These are phyloP conservation scores for Magallana gigas DNA, from an alignment of 1,140 invertebrate genomes.

Conservation along the genomic window DNA sequence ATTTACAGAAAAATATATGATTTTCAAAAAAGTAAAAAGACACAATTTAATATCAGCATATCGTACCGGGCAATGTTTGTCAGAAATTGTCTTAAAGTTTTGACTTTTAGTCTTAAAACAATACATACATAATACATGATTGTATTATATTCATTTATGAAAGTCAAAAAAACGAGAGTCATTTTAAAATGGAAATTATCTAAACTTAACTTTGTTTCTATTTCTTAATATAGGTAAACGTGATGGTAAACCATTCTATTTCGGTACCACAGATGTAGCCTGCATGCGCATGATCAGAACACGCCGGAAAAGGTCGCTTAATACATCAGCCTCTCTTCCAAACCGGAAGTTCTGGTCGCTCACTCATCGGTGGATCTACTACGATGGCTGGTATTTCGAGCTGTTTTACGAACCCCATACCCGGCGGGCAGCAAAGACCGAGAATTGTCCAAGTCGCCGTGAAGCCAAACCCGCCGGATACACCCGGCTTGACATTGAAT, in stretches of 20 bases:
- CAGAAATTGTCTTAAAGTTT: too few species aligned
- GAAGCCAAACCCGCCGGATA: not conserved
- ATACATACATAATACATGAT: too few species aligned
- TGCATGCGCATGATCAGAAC: not conserved
- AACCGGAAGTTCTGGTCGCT: slow-evolving; percentile 28
- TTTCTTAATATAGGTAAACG: not conserved
- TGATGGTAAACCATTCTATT: slow-evolving; percentile 32
- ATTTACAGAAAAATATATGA: too few species aligned
- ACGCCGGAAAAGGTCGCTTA: slow-evolving; percentile 5
- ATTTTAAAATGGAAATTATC: too few species aligned
- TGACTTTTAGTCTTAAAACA: too few species aligned
- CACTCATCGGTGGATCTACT: slow-evolving; percentile 35
- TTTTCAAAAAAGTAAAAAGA: too few species aligned
- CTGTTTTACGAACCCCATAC: slow-evolving; percentile 26
- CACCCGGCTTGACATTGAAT: not conserved
- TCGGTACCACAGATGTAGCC: slow-evolving; percentile 11
- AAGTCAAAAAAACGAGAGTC: too few species aligned
- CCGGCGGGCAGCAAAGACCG: slow-evolving; percentile 1
- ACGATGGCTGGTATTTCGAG: slow-evolving; percentile 30
- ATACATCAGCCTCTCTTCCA: not conserved
- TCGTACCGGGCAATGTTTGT: too few species aligned
- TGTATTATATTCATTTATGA: too few species aligned
- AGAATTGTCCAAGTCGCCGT: not conserved
- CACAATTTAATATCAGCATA: too few species aligned
- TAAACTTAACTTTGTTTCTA: too few species aligned